These are phyloP conservation scores for Aromia moschata DNA, from an alignment of 2,888 invertebrate species.

Conservation along the genomic window DNA sequence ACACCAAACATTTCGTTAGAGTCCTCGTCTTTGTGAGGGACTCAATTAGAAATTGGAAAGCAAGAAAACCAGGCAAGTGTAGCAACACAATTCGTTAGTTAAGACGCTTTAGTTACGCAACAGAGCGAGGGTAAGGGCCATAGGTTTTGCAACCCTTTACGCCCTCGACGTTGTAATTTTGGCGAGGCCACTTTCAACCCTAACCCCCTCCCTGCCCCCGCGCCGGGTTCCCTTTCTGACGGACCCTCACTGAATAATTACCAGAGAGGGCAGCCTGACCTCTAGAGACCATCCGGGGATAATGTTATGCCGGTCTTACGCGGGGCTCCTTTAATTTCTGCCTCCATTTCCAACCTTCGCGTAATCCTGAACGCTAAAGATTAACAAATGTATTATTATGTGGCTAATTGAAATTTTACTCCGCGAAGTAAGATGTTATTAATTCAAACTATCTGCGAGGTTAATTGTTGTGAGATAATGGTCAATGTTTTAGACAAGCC, in stretches of 20 bases:
- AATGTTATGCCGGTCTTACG: constrained; percentile 44
- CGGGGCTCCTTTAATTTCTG: constrained; percentile 22
- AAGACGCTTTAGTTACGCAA: constrained; percentile 33
- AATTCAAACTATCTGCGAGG: too few relatives aligned
- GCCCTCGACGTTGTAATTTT: constrained; percentile 52
- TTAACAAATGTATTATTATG: constrained; percentile 27
- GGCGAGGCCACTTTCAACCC: constrained; percentile 38
- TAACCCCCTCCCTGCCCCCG: constrained; percentile 31
- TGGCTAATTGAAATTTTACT: constrained; percentile 19
- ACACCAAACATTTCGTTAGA: constrained; percentile 3
- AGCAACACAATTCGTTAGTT: constrained; percentile 41
- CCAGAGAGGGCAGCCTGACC: constrained; percentile 58
- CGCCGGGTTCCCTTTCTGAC: constrained; percentile 40
- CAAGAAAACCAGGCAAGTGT: constrained; percentile 26
- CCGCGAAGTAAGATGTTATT: too few relatives aligned
- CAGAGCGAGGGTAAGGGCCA: constrained; percentile 38
- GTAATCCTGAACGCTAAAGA: constrained; percentile 18
- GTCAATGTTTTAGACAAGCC: too few relatives aligned
- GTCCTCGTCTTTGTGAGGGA: constrained; percentile 3
- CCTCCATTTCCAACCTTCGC: constrained; percentile 31
- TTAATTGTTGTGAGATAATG: too few relatives aligned
- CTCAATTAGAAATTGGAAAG: constrained; percentile 27
- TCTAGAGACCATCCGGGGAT: constrained; percentile 59
- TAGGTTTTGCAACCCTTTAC: constrained; percentile 50
- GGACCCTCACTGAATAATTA: constrained; percentile 60